Base-by-base conservation (phyloP, 2,113 vertebrate species). In the Lasiurus borealis region DNA sequence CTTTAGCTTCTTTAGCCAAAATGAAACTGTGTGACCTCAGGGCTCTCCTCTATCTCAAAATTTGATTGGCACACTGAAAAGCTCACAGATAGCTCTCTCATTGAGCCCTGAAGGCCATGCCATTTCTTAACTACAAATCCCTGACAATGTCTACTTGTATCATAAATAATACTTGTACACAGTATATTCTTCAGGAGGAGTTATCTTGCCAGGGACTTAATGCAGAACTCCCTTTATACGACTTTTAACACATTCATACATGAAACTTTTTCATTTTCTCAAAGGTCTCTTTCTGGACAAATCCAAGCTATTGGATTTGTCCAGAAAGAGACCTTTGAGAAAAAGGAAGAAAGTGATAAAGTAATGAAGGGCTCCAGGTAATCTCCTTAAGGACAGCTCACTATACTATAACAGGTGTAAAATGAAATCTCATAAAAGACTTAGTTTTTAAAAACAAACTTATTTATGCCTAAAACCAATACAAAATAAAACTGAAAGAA, bases 291-390 rank as follows among this genome's bases (percentile, higher is more conserved):
- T 40, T 40, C 40, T 40, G 40, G 40, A 40, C 40, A 5, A 40
- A 40, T 40, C 40, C 40, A 40, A 40, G 40, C 40, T 40, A 40
- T 44, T 91, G 27, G 36, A 89, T 87, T 78, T 88, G 62, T 48
- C 19, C 77, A 85, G n/a, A 96, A 91, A 59, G 71, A 85, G 52
- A 97, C 94, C 90, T 93, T 68, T 90, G 73, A 85, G 68, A 86
- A 93, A 82, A 80, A 50, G 69, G 83, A 82, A 88, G 40, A 76
- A 96, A 93, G 85, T 75, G 54, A 95, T 71, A 80, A 96, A 93
- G 85, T 75, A 48, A 95, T 75, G 16, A 83, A 94, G 19, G 12
- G 18, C 50, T 78, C 48, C 50, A 76, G 77, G 59, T 48, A 95
- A 91, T 29, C n/a, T 88, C 11, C 54, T 95, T 40, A 90, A 93